Percentiles rank a stretch among this genome's conserved stretches.
These are phyloP conservation scores for Leptinotarsa texana DNA, from an alignment of 1,140 invertebrate genomes.

Conservation along the genomic window DNA sequence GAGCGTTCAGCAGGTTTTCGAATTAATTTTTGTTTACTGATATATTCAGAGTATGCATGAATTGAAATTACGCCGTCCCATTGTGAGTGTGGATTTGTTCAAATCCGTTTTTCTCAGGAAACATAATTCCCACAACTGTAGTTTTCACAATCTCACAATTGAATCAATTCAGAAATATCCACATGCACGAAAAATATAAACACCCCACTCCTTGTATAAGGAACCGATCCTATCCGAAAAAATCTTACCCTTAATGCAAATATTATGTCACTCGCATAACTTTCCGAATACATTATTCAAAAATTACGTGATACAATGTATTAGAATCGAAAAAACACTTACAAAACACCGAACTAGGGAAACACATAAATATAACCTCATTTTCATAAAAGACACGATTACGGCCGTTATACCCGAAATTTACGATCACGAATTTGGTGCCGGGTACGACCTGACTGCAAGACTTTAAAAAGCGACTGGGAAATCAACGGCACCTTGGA, in stretches of 20 bases:
- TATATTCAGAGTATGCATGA: no score
- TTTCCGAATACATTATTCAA: constrained; percentile 11
- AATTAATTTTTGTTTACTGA: no score
- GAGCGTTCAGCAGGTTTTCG: no score
- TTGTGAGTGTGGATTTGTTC: no score
- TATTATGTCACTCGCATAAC: neutral
- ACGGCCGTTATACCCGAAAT: constrained; percentile 1
- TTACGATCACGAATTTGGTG: constrained; percentile 75
- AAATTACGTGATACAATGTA: constrained; percentile 16
- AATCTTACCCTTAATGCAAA: neutral
- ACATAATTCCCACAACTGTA: no score
- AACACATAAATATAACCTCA: constrained; percentile 23
- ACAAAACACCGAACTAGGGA: constrained; percentile 16
- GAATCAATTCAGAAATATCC: no score
- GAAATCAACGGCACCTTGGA: constrained; percentile 95
- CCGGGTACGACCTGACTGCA: constrained; percentile 89
- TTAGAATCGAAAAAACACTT: constrained; percentile 16
- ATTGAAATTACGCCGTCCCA: no score
- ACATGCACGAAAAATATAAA: no score
- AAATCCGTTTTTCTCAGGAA: no score
- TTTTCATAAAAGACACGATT: constrained; percentile 24
- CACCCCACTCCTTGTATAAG: no score
- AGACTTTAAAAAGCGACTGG: constrained; percentile 93
- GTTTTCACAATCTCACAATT: no score
- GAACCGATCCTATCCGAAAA: neutral